These are phyloP conservation scores for Nibea albiflora DNA, from an alignment of 2,113 vertebrate genomes.

Conservation along the genomic window DNA sequence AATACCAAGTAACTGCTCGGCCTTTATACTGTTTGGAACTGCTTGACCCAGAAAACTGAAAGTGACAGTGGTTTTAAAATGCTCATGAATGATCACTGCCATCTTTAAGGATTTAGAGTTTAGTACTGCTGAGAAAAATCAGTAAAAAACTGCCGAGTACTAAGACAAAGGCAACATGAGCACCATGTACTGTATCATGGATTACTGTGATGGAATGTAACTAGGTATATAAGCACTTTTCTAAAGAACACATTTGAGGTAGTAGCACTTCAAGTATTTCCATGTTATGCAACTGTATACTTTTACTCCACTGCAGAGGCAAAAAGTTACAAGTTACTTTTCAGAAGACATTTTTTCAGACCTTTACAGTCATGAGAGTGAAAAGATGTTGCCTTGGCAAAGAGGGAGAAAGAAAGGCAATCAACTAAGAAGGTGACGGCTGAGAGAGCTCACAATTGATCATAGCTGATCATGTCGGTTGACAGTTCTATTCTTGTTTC, in stretches of 20 bases:
- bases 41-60: background rate
- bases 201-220: background rate
- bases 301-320: background rate
- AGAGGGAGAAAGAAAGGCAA: too few relatives aligned
- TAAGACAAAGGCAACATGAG: background rate
- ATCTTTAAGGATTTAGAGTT: slow-evolving; percentile 14
- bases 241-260: background rate
- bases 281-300: background rate
- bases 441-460: too few relatives aligned
- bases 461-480: too few relatives aligned
- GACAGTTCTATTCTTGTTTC: too few relatives aligned
- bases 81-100: slow-evolving; percentile 24
- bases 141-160: background rate
- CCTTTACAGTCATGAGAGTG: too few relatives aligned
- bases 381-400: too few relatives aligned
- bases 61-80: slow-evolving; percentile 6
- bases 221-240: background rate
- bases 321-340: background rate
- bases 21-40: background rate
- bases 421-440: too few relatives aligned
- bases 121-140: background rate
- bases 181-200: slow-evolving; percentile 19
- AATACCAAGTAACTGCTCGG: slow-evolving; percentile 9
- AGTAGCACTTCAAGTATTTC: background rate
- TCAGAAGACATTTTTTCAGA: too few relatives aligned